Conservation (phyloP, 2,113 vertebrate species). For the Dascyllus trimaculatus region DNA sequence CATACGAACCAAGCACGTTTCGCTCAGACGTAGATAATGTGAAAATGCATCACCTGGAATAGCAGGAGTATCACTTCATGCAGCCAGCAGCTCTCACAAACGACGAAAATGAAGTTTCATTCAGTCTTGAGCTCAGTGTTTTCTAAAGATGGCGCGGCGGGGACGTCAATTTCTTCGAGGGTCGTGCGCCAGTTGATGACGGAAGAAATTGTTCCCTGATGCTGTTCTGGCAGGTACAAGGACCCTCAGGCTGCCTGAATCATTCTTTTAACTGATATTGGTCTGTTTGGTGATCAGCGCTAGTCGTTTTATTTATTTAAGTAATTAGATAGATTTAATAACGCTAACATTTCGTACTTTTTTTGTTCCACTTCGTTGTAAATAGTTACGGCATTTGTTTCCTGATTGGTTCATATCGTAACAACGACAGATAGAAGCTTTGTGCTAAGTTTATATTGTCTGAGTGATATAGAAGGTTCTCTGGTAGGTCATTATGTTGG, state of each 20-base stretch:
- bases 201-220: background rate
- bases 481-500: too few relatives aligned
- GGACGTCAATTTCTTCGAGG: constrained; percentile 66
- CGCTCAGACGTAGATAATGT: accelerated
- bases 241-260: accelerated
- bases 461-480: too few relatives aligned
- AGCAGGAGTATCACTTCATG: constrained; percentile 33
- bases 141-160: constrained; percentile 86
- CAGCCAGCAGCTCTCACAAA: constrained; percentile 19
- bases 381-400: too few relatives aligned
- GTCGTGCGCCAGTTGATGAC: constrained; percentile 3
- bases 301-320: too few relatives aligned
- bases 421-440: too few relatives aligned
- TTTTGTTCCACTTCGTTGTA: too few relatives aligned
- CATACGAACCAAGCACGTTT: background rate
- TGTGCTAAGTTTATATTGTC: too few relatives aligned
- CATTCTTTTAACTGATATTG: too few relatives aligned
- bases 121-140: constrained; percentile 65
- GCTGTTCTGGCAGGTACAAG: background rate
- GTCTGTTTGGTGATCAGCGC: too few relatives aligned
- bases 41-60: constrained; percentile 27
- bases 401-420: too few relatives aligned
- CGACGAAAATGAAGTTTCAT: constrained; percentile 55
- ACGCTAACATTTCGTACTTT: too few relatives aligned
- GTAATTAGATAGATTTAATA: too few relatives aligned